phyloP scores from a whole-genome alignment of 2,797 vertebrate species.

The Poecilia picta region DNA sequence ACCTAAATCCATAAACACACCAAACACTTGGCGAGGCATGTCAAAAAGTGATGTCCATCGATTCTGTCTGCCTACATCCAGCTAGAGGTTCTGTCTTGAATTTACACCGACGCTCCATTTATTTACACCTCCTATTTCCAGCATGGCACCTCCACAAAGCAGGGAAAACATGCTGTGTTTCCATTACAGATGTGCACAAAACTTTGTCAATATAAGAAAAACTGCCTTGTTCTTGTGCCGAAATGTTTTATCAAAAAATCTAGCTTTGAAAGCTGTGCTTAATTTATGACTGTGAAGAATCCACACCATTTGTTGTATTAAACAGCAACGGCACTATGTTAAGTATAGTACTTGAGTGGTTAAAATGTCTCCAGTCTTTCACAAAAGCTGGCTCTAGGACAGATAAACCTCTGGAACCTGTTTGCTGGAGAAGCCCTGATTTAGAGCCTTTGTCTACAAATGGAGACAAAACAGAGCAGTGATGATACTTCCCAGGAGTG shows the following conservation, averaged over 20 bases:
- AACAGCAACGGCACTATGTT: neutral
- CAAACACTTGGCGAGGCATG: conserved; percentile 7
- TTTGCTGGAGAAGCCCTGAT: neutral
- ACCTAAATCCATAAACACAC: conserved; percentile 39
- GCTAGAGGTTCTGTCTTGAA: conserved; percentile 20
- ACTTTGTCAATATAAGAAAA: no score
- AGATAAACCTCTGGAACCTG: no score
- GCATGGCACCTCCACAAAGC: conserved; percentile 28
- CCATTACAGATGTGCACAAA: no score
- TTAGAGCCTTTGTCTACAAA: neutral
- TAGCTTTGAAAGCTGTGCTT: neutral
- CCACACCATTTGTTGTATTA: no score
- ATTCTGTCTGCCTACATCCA: conserved; percentile 35
- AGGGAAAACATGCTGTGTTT: conserved; percentile 8
- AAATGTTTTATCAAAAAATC: neutral
- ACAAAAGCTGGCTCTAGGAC: neutral
- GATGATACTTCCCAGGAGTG: neutral
- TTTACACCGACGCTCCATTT: conserved; percentile 30
- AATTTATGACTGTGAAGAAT: neutral
- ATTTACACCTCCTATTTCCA: conserved; percentile 34
- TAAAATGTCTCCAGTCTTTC: neutral
- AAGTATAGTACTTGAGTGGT: neutral
- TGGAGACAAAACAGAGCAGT: neutral
- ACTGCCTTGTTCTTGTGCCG: no score
- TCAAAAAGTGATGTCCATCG: conserved; percentile 57